phyloP scores from a whole-genome alignment of 2,113 vertebrate species.

The Brachypteracias leptosomus region DNA sequence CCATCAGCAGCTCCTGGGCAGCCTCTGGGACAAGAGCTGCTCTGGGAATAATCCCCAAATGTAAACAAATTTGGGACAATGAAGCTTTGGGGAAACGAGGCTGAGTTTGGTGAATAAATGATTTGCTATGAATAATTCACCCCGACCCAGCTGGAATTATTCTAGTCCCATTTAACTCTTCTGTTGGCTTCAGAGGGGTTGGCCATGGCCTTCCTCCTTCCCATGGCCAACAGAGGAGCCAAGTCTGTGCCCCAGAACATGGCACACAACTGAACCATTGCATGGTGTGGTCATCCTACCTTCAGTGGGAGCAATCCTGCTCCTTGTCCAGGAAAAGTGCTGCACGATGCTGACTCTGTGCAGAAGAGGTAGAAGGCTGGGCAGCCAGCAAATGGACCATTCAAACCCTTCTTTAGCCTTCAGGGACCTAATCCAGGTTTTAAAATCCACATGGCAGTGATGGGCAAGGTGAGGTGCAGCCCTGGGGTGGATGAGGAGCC shows the following conservation, averaged over 20 bases:
- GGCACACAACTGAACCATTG: neutral
- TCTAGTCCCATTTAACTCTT: conserved; percentile 6
- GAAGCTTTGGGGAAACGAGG: neutral
- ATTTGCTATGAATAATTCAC: conserved; percentile 57
- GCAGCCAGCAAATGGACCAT: neutral
- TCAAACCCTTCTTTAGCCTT: neutral
- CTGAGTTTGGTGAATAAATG: conserved; percentile 38
- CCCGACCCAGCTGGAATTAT: neutral
- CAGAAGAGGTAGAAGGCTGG: neutral
- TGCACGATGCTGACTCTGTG: too few relatives aligned
- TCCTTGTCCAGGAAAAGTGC: neutral
- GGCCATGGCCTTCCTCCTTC: neutral
- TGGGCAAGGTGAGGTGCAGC: neutral
- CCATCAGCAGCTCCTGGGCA: neutral
- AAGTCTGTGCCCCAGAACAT: rapidly evolving
- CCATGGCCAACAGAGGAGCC: neutral
- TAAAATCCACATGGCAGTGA: neutral
- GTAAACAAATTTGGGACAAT: neutral
- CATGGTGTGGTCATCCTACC: neutral
- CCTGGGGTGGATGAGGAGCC: neutral
- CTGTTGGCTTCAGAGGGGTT: neutral
- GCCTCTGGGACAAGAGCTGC: neutral
- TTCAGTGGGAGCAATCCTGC: neutral
- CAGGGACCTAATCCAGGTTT: neutral
- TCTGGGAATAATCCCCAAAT: neutral